These are phyloP conservation scores for Pollenia amentaria DNA, from an alignment of 2,888 invertebrate genomes.

Conservation along the genomic window DNA sequence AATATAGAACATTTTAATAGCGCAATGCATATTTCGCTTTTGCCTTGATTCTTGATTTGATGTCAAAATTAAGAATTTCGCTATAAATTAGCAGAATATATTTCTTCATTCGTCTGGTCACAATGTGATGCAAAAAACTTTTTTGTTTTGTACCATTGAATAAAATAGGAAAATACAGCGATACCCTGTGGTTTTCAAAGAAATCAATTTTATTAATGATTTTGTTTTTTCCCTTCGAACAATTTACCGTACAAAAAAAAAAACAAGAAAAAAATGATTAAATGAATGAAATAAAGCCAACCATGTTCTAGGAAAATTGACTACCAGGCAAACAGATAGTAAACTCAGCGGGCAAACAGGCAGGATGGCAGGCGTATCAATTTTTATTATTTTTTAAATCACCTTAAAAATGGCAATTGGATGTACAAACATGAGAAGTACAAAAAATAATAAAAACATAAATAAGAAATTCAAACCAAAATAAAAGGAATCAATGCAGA, in stretches of 20 bases:
- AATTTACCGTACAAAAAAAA: neutral
- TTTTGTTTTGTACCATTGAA: neutral
- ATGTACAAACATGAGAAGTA: neutral
- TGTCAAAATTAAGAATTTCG: too few relatives aligned
- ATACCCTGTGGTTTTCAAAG: slow-evolving; percentile 53
- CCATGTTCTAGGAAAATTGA: slow-evolving; percentile 24
- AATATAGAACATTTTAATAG: too few relatives aligned
- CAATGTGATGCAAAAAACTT: neutral
- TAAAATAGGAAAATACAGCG: slow-evolving; percentile 30
- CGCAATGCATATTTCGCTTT: too few relatives aligned
- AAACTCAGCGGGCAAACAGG: slow-evolving; percentile 2
- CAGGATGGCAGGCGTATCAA: neutral
- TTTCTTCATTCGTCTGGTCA: neutral
- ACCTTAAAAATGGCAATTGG: slow-evolving; percentile 25
- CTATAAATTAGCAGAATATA: too few relatives aligned
- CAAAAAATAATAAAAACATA: neutral
- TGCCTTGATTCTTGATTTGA: too few relatives aligned
- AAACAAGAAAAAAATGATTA: neutral
- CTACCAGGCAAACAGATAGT: slow-evolving; percentile 6
- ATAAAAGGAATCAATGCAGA: neutral
- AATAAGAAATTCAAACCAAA: neutral
- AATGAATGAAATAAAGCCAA: neutral
- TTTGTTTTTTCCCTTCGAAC: neutral
- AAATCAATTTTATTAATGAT: slow-evolving; percentile 59
- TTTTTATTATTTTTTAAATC: slow-evolving; percentile 17